phyloP scores from a whole-genome alignment of 2,888 invertebrate species.

The Timema cristinae region DNA sequence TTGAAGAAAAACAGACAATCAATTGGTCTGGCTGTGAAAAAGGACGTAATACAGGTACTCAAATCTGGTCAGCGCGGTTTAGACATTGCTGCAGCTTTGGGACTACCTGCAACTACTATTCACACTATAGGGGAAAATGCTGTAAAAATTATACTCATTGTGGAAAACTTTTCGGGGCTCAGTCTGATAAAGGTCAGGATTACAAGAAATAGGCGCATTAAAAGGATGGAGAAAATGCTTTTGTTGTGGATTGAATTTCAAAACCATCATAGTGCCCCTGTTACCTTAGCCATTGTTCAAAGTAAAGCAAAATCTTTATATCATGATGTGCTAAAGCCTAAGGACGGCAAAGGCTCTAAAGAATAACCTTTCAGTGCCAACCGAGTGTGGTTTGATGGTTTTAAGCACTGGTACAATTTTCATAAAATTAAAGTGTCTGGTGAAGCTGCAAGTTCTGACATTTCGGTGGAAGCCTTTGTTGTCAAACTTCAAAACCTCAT shows the following conservation, averaged over 20 bases:
- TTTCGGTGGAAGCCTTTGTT: background rate
- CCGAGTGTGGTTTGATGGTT: background rate
- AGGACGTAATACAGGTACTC: background rate
- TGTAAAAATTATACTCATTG: background rate
- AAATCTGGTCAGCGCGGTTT: background rate
- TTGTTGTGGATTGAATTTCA: background rate
- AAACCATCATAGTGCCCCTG: background rate
- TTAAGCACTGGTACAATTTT: background rate
- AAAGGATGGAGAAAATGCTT: background rate
- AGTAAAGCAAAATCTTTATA: background rate
- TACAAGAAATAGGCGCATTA: background rate
- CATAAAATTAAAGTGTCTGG: background rate
- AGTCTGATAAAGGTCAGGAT: background rate
- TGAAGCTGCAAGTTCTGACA: background rate
- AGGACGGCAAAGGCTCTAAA: background rate
- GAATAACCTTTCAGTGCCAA: background rate
- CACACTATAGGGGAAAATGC: background rate
- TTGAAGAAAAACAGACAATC: background rate
- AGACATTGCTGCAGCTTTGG: background rate
- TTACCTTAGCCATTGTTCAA: background rate
- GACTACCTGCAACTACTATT: background rate
- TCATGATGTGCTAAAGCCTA: background rate
- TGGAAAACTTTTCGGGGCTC: background rate
- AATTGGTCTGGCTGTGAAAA: background rate
- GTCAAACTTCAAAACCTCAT: background rate